Base-by-base conservation (phyloP, 2,888 invertebrate species). In the Merodon equestris region DNA sequence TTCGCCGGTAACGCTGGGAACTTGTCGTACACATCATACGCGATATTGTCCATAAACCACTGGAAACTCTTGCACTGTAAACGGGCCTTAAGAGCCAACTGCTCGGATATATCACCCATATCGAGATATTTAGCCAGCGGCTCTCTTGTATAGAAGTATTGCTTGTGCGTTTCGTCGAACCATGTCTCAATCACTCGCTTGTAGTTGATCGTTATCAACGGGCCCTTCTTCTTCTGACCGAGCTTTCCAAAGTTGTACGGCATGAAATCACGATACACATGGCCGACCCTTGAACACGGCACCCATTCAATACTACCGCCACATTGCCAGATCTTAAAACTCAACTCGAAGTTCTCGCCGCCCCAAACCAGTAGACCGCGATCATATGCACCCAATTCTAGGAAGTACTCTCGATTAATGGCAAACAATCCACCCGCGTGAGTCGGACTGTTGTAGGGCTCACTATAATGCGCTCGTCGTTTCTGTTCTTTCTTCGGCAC, bases 391-490 rank as follows among this genome's bases (percentile, higher is more conserved):
- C 99, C 99, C 58, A 99, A 91, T 85, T 97, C 96, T 50, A 97
- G 90, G 90, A 99, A 99, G 89, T 98, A 99, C 84, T 95, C 91
- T 73, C 97, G 92, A 88, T 98, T 95, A 82, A 99, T 98, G 0
- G 99, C 99, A 90, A 99, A 99, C 10, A 99, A 90, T 1, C 99
- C 99, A n/a, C 99, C 99, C n/a, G 99, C 99, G 90, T 99, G 99
- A 0, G 99, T 99, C 0, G 99, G 99, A 84, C 98, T 97, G 84
- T 94, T 95, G 89, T 99, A 99, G 0, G 99, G 99, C 87, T 97
- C 97, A 60, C 96, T 96, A 85, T 94, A 93, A 87, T 98, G 93
- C 77, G 93, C 91, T 83, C 98, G 91, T 2, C 91, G 91, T 36
- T 91, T 91, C 1, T 93, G 90, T 89, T 98, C 98, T 72, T 93